phyloP scores from a whole-genome alignment of 2,888 invertebrate species.

The Parthenolecanium corni region DNA sequence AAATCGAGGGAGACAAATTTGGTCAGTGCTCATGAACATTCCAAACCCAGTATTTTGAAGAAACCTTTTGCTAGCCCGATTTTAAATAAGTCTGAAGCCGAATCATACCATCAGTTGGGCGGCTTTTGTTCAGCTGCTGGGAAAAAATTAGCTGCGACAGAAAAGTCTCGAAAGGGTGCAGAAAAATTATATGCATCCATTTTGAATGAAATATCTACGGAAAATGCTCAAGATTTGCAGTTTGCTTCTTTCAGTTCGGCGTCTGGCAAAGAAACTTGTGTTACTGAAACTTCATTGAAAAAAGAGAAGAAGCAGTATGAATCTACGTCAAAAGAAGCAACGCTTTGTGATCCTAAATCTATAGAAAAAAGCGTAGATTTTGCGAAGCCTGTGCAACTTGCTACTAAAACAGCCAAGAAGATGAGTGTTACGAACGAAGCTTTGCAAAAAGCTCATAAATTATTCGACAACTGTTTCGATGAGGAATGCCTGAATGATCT shows the following conservation, averaged over 20 bases:
- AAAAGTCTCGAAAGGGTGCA: background rate
- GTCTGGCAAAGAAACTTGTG: slow-evolving; percentile 20
- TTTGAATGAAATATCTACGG: background rate
- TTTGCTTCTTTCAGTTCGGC: slow-evolving; percentile 24
- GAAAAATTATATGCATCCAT: slow-evolving; percentile 1
- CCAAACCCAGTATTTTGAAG: no score
- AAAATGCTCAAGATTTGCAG: background rate
- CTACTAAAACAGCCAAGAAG: no score
- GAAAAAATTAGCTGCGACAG: slow-evolving; percentile 10
- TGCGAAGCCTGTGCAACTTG: no score
- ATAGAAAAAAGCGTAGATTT: slow-evolving; percentile 7
- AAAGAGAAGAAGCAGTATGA: background rate
- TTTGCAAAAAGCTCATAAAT: no score
- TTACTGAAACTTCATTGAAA: slow-evolving; percentile 15
- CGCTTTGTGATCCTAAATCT: background rate
- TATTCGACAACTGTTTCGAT: background rate
- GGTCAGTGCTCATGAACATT: no score
- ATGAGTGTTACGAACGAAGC: no score
- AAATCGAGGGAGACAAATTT: no score
- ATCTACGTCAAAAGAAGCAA: background rate
- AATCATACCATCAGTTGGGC: background rate
- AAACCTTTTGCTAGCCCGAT: no score
- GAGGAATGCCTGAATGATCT: background rate
- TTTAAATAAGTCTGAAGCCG: no score
- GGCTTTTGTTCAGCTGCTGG: slow-evolving; percentile 20